Conservation (phyloP, 2,888 invertebrate species). For the Cryptops parisi region DNA sequence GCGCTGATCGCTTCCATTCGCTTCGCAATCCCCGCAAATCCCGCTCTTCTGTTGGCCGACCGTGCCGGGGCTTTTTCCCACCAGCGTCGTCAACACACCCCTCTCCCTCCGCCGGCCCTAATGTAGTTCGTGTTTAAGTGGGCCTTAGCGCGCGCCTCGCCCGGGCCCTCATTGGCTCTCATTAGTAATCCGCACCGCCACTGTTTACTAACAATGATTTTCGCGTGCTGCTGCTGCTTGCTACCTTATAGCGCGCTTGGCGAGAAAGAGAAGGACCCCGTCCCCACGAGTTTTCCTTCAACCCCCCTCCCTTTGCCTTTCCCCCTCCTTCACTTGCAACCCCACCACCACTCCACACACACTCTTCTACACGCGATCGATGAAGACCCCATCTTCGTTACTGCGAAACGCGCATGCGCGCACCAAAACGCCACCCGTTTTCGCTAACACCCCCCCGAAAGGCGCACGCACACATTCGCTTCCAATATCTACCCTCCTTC, state of each 20-base stretch:
- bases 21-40: slow-evolving; percentile 6
- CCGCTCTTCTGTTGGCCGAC: background rate
- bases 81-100: no score
- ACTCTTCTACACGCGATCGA: no score
- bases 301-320: slow-evolving; percentile 4
- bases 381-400: no score
- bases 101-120: background rate
- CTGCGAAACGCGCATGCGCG: no score
- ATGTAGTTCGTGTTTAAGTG: background rate
- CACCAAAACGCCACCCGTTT: no score
- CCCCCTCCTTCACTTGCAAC: background rate
- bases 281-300: background rate
- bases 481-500: no score
- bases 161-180: slow-evolving; percentile 6
- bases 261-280: background rate
- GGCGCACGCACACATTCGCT: no score
- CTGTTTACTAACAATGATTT: slow-evolving; percentile 7
- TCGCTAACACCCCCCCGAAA: no score
- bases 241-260: background rate
- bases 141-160: background rate
- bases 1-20: slow-evolving; percentile 4
- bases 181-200: slow-evolving; percentile 9
- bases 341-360: background rate
- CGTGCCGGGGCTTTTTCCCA: background rate
- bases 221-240: slow-evolving; percentile 3